phyloP scores from a whole-genome alignment of 2,888 invertebrate species.

The Folsomia manolachei region DNA sequence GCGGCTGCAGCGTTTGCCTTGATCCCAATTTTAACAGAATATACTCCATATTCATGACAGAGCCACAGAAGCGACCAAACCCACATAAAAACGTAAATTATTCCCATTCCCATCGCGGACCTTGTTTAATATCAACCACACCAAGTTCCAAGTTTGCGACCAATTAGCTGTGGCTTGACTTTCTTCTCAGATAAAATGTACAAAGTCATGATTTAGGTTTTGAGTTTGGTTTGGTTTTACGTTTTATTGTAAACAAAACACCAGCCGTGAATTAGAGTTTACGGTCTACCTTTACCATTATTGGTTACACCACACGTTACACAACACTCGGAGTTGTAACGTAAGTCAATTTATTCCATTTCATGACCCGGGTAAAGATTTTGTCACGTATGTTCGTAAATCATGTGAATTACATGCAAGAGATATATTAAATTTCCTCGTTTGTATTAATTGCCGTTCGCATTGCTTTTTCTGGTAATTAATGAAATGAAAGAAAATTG shows the following conservation, averaged over 20 bases:
- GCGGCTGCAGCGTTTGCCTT: neutral
- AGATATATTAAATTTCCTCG: slow-evolving; percentile 42
- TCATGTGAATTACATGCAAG: slow-evolving; percentile 9
- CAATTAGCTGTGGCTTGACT: too few species aligned
- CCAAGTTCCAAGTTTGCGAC: too few species aligned
- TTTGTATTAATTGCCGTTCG: slow-evolving; percentile 43
- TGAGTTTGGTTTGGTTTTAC: too few species aligned
- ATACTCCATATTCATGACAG: neutral
- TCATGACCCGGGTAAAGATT: neutral
- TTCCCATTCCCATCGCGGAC: neutral
- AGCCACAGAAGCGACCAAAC: neutral
- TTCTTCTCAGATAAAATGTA: too few species aligned
- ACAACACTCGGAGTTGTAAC: neutral
- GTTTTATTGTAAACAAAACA: neutral
- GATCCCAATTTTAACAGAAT: neutral
- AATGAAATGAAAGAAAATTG: slow-evolving; percentile 24
- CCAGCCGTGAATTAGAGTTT: neutral
- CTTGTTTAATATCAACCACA: neutral
- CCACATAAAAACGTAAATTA: neutral
- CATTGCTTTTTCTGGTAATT: slow-evolving; percentile 41
- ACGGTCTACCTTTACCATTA: too few species aligned
- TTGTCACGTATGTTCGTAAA: slow-evolving; percentile 12
- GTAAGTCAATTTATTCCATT: neutral
- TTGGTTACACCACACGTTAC: too few species aligned
- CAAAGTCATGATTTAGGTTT: too few species aligned